These are phyloP conservation scores for Andrena dorsata DNA, from an alignment of 2,888 invertebrate species.

Conservation along the genomic window DNA sequence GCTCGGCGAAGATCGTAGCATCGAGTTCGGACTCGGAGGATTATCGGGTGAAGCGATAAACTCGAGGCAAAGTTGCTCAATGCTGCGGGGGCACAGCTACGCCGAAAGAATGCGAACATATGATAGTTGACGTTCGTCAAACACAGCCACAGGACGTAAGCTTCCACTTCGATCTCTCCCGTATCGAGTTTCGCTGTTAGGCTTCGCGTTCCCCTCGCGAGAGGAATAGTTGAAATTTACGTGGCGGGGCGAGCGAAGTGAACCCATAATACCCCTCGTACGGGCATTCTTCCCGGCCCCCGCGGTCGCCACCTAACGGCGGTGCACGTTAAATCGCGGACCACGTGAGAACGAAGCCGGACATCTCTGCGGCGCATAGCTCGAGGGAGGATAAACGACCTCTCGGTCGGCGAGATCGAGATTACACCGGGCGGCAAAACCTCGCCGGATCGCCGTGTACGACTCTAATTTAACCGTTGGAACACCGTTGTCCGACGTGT, in stretches of 20 bases:
- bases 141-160: neutral
- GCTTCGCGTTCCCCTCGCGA: slow-evolving; percentile 15
- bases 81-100: neutral
- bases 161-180: slow-evolving; percentile 16
- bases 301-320: slow-evolving; percentile 44
- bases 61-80: neutral
- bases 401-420: slow-evolving; percentile 68
- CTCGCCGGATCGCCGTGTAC: slow-evolving; percentile 64
- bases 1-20: neutral
- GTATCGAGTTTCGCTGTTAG: slow-evolving; percentile 39
- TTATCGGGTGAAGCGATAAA: slow-evolving; percentile 5
- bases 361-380: slow-evolving; percentile 63
- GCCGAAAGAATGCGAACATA: neutral
- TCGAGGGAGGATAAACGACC: slow-evolving; percentile 71
- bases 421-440: slow-evolving; percentile 64
- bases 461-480: slow-evolving; percentile 68
- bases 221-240: slow-evolving; percentile 35
- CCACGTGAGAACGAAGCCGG: slow-evolving; percentile 68
- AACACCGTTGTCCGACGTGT: slow-evolving; percentile 54
- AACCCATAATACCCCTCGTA: slow-evolving; percentile 35
- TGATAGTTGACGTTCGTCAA: neutral
- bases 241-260: slow-evolving; percentile 1
- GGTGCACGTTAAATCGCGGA: slow-evolving; percentile 33
- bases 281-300: slow-evolving; percentile 42
- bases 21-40: neutral